Base-by-base conservation (phyloP, 2,888 invertebrate species). In the Steromphala cineraria region DNA sequence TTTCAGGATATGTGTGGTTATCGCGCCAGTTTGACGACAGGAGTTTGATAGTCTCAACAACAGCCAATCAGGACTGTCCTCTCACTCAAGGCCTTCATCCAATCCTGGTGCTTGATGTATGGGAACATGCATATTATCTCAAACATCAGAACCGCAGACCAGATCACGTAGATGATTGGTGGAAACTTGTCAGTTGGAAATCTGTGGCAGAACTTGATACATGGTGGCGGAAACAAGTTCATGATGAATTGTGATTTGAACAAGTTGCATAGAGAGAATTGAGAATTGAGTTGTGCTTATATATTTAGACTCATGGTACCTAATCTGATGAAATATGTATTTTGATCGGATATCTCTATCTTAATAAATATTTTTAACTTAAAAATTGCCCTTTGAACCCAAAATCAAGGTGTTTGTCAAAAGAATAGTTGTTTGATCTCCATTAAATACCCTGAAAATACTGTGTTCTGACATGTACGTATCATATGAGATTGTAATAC, bases 111-210 rank as follows among this genome's bases (percentile, higher is more conserved):
- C 80, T 92, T 10, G 92, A 92, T 80, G 83, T 92, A 1, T 92
- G 92, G 92, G 91, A 92, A 80, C 92, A 92, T 83, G 89, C 92
- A 0, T 92, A 91, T 81, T 91, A 91, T 79, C 80, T 91, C 15
- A 90, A 90, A 81, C 87, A 91, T 78, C 89, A 89, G 56, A 89
- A 89, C 53, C 82, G 77, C 17, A 81, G 88, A 46, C 62, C 75
- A 4, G 83, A 88, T 28, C 87, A 91, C 74, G 84, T 91, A 36
- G 83, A 85, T 56, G 87, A 89, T 77, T 92, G 90, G 90, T 92
- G 92, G 92, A 87, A 79, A 67, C 75, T 92, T 13, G 90, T 92
- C 0, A 91, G 91, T 81, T 92, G 92, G 92, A 81, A 87, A 10
- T 77, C 81, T 21, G 91, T 91, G 7, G 86, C 84, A 15, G 77